A percentile compares a stretch with the other conserved stretches of the same genome.
These are phyloP conservation scores for Diplazon laetatorius DNA, from an alignment of 2,888 invertebrate genomes.

Conservation along the genomic window DNA sequence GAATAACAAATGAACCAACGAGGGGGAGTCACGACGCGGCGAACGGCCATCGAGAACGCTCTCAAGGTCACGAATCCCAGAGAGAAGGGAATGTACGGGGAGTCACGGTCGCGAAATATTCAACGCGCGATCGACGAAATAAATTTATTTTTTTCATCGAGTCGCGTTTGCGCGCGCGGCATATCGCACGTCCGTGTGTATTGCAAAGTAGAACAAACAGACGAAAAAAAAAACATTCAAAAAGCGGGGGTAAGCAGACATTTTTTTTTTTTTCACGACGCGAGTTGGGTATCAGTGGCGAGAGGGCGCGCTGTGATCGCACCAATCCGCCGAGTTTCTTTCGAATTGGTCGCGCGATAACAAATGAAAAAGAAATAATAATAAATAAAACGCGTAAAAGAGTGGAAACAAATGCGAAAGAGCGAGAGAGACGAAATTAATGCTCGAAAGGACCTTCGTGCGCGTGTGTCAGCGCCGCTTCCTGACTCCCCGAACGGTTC, in stretches of 20 bases:
- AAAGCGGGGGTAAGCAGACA: too few relatives aligned
- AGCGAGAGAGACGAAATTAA: background rate
- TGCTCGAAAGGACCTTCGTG: background rate
- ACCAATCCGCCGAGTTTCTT: too few relatives aligned
- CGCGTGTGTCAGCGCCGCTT: constrained; percentile 34
- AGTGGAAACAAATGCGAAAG: too few relatives aligned
- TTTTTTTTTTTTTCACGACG: too few relatives aligned
- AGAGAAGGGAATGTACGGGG: constrained; percentile 67
- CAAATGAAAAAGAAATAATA: too few relatives aligned
- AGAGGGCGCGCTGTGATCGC: too few relatives aligned
- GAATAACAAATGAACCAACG: constrained; percentile 37
- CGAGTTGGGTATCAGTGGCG: too few relatives aligned
- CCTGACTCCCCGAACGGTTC: constrained; percentile 51
- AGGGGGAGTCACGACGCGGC: constrained; percentile 13
- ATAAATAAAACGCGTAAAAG: too few relatives aligned
- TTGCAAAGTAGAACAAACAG: background rate
- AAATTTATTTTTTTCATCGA: too few relatives aligned
- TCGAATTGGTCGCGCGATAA: too few relatives aligned
- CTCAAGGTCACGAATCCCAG: constrained; percentile 69
- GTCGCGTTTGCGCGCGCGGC: background rate
- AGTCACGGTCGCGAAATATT: constrained; percentile 67
- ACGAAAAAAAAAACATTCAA: background rate
- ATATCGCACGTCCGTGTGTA: background rate
- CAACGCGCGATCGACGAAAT: constrained; percentile 14
- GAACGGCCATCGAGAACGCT: constrained; percentile 30